Conservation (phyloP, 2,888 invertebrate species). For the Himalopsyche japonica region DNA sequence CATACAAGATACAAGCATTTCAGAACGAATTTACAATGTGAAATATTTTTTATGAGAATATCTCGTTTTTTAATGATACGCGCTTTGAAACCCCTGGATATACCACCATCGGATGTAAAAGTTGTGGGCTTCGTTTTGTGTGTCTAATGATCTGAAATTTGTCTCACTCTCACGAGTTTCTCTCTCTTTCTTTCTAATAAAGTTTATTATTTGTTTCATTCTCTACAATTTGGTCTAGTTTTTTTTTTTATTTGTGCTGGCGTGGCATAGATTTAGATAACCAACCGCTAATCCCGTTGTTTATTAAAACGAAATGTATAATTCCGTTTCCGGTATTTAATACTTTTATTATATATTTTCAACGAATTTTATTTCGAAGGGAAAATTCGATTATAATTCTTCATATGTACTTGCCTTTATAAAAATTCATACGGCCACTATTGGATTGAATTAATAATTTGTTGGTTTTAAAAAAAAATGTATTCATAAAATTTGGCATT, state of each 20-base stretch:
- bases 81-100: not conserved
- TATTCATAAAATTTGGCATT: too few species aligned
- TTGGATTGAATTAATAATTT: too few species aligned
- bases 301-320: not conserved
- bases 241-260: not conserved
- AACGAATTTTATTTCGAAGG: not conserved
- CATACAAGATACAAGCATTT: too few species aligned
- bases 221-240: not conserved
- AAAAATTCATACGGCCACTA: too few species aligned
- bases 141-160: not conserved
- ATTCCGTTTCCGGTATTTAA: not conserved
- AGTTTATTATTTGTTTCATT: not conserved
- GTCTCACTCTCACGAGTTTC: not conserved
- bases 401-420: not conserved
- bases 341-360: not conserved
- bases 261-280: not conserved
- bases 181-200: not conserved
- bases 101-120: not conserved
- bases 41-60: too few species aligned
- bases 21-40: too few species aligned
- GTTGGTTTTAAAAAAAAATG: too few species aligned
- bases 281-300: not conserved
- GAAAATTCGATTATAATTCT: not conserved
- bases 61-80: too few species aligned
- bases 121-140: not conserved